Evolutionary conservation across 2,797 vertebrate genomes (phyloP).

Genomic region (Corythornis leucogaster): DNA sequence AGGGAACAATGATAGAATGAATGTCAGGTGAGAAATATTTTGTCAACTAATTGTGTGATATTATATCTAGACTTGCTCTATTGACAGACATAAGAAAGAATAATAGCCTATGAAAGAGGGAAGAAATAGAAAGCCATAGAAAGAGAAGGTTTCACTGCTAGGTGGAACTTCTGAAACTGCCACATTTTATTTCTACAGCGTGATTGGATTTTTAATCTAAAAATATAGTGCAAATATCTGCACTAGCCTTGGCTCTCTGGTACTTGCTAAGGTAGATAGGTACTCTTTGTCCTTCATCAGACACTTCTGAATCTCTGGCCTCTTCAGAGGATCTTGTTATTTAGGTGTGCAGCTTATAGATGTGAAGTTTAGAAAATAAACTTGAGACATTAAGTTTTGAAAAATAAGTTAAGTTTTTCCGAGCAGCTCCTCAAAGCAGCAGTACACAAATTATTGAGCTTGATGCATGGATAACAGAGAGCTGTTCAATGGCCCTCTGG

Average conservation of each 20-base stretch:
- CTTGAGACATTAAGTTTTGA: neutral
- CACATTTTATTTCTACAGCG: neutral
- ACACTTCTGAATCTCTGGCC: neutral
- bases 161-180: neutral
- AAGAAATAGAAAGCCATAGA: neutral
- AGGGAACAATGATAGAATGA: neutral
- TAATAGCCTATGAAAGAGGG: neutral
- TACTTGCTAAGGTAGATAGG: neutral
- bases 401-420: neutral
- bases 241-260: neutral
- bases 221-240: neutral
- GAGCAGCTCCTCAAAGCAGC: neutral
- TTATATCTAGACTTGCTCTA: neutral
- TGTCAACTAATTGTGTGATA: neutral
- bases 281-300: neutral
- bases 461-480: neutral
- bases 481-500: neutral
- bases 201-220: neutral
- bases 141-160: neutral
- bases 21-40: neutral
- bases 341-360: neutral
- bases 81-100: neutral
- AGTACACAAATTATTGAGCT: neutral
- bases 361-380: neutral
- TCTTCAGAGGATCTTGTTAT: neutral